Percentiles rank a stretch among this genome's conserved stretches.
Evolutionary conservation across 2,888 invertebrate genomes (phyloP).

Genomic region (Nasonia oneida): DNA sequence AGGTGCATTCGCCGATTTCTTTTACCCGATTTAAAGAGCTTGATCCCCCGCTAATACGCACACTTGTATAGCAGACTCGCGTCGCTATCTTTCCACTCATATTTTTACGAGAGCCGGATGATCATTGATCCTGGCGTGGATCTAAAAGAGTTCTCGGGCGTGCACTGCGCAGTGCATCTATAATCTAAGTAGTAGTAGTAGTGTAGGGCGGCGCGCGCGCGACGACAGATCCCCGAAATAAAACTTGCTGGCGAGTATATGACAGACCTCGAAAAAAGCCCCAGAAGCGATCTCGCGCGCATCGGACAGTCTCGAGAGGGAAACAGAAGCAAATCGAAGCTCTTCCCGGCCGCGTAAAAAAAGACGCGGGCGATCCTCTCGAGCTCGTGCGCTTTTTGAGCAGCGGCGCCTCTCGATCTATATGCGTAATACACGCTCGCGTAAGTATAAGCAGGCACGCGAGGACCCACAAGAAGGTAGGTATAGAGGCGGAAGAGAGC

Average conservation of each 20-base stretch:
- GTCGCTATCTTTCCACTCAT: neutral
- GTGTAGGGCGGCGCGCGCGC: neutral
- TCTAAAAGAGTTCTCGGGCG: too few species aligned
- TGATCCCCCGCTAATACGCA: too few species aligned
- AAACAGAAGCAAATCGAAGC: constrained; percentile 3
- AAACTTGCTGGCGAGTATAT: neutral
- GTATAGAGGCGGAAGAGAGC: constrained; percentile 14
- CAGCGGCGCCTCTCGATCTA: neutral
- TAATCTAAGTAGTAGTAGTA: too few species aligned
- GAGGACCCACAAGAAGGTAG: neutral
- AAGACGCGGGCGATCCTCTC: neutral
- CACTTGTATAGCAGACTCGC: too few species aligned
- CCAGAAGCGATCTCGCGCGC: neutral
- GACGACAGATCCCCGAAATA: constrained; percentile 18
- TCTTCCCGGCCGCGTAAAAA: neutral
- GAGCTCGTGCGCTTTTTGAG: neutral
- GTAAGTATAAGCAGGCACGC: too few species aligned
- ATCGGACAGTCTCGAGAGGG: neutral
- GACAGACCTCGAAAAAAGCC: neutral
- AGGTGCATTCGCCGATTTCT: too few species aligned
- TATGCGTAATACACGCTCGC: neutral
- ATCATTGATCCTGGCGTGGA: neutral
- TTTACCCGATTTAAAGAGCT: too few species aligned
- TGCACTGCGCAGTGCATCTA: neutral
- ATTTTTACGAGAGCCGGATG: neutral